phyloP scores from a whole-genome alignment of 2,888 invertebrate species.

The Doris montereyensis region DNA sequence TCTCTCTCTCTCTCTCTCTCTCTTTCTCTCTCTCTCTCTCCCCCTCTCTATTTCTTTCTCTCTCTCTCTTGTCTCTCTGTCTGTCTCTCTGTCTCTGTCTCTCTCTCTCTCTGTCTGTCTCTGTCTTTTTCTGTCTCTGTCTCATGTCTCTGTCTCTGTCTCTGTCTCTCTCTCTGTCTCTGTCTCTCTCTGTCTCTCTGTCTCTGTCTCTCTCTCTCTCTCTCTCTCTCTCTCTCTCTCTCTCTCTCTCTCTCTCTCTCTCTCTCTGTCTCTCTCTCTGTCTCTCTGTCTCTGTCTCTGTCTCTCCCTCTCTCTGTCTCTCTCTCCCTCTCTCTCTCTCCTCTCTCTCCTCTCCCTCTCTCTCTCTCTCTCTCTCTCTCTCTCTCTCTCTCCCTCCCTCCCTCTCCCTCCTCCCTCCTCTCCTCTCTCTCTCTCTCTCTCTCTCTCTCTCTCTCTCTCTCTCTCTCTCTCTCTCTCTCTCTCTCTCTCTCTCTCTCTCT shows the following conservation, averaged over 20 bases:
- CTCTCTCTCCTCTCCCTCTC: background rate
- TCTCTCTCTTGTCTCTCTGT: background rate
- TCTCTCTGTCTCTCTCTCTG: background rate
- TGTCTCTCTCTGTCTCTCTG: background rate
- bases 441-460: background rate
- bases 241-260: background rate
- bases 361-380: background rate
- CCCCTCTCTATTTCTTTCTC: background rate
- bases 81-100: background rate
- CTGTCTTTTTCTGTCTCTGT: background rate
- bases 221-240: background rate
- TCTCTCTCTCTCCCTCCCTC: background rate
- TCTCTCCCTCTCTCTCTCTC: background rate
- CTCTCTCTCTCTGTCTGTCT: background rate
- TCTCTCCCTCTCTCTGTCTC: background rate
- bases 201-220: conserved; percentile 12
- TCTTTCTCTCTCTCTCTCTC: background rate
- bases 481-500: background rate
- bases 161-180: background rate
- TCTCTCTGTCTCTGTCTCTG: background rate
- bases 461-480: background rate
- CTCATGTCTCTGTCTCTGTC: background rate
- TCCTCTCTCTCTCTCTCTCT: background rate
- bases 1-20: conserved; percentile 9
- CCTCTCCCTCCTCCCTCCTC: background rate